phyloP scores from a whole-genome alignment of 2,113 vertebrate genomes.

The Cephalopterus ornatus region DNA sequence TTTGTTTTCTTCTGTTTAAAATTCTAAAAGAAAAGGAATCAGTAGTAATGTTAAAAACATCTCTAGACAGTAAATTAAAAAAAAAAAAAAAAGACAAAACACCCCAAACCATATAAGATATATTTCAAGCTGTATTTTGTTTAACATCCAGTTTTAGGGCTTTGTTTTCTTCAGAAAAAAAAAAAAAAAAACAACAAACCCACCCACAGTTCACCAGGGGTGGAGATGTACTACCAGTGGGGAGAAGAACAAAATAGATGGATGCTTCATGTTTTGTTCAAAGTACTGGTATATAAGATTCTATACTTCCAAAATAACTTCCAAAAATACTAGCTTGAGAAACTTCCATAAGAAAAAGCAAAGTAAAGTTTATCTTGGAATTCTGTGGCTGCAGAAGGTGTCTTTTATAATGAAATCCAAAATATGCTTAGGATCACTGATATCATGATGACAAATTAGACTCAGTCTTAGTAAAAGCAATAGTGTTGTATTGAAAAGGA shows the following conservation, averaged over 20 bases:
- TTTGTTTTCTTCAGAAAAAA: background rate
- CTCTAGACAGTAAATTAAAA: background rate
- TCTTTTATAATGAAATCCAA: background rate
- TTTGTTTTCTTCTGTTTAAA: background rate
- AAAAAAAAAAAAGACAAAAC: background rate
- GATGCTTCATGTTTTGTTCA: background rate
- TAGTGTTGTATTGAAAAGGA: background rate
- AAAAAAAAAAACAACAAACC: background rate
- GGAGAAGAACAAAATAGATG: background rate
- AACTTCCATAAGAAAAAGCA: background rate
- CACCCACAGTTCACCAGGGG: no score
- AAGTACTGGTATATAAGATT: background rate
- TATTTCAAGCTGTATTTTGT: background rate
- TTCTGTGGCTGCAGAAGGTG: background rate
- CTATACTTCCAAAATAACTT: background rate
- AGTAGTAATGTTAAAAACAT: background rate
- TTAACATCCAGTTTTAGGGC: background rate
- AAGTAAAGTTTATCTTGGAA: background rate
- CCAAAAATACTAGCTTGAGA: background rate
- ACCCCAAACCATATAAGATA: background rate
- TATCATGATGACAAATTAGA: background rate
- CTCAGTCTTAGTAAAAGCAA: fast-evolving
- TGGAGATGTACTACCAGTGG: fast-evolving
- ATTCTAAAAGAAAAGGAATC: background rate
- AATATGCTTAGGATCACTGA: fast-evolving